Conservation (phyloP, 1,140 invertebrate species). For the Steinernema khuongi region DNA sequence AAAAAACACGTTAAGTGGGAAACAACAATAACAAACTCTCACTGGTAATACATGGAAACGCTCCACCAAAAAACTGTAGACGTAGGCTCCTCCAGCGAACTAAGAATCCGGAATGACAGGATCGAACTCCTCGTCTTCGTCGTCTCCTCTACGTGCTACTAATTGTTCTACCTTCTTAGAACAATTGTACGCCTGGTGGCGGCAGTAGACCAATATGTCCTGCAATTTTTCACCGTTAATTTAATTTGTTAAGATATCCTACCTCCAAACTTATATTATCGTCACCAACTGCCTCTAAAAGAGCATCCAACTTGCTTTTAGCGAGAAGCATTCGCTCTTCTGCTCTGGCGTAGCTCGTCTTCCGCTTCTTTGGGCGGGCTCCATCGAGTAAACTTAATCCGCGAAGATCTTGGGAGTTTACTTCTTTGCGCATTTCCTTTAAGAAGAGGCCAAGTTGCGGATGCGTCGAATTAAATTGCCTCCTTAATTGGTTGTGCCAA, state of each 20-base stretch:
- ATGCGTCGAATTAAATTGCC: not conserved
- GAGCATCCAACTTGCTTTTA: too few species aligned
- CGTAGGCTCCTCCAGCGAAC: not conserved
- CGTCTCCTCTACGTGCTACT: not conserved
- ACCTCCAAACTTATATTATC: too few species aligned
- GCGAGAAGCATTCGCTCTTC: too few species aligned
- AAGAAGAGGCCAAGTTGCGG: not conserved
- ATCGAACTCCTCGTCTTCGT: not conserved
- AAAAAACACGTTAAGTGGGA: too few species aligned
- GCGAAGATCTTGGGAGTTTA: not conserved
- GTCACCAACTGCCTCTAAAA: too few species aligned
- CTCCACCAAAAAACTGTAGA: not conserved
- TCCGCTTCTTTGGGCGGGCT: too few species aligned
- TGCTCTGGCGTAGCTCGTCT: too few species aligned
- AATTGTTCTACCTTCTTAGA: not conserved
- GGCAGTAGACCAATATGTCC: not conserved
- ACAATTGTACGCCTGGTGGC: not conserved
- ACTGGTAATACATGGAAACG: too few species aligned
- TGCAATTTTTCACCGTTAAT: not conserved
- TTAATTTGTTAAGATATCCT: too few species aligned
- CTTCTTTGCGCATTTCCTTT: not conserved
- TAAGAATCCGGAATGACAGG: not conserved
- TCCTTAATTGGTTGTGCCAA: not conserved
- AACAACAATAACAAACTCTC: too few species aligned
- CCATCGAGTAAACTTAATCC: too few species aligned